Evolutionary conservation across 1,140 invertebrate species (phyloP), one percentile per base, ranked within the genome.

Genomic region (Ceratina calcarata): DNA sequence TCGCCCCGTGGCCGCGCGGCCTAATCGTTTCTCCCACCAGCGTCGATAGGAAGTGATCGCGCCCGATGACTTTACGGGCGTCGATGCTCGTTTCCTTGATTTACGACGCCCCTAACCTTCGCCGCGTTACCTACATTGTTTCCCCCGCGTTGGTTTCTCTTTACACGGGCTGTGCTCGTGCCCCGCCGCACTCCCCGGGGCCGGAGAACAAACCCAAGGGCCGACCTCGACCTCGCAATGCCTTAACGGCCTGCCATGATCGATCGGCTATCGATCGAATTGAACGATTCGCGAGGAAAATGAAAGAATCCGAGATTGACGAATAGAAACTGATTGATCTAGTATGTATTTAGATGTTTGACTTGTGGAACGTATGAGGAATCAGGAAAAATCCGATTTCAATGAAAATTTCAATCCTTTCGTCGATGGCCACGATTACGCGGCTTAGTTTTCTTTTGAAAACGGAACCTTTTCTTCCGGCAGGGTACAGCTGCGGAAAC

Each of bases 1-100:
- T 62, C 60, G 70, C 58, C 51, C 24, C 67, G 65, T 70, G 55
- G 32, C 82, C 67, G 55, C 78, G 45, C 70, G 72, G 72, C 82
- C 80, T 88, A 87, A 88, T 88, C 83, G 80, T 57, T 77, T 77
- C 75, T 84, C 77, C 80, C 73, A 75, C 72, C 79, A 79, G 58
- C 65, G 67, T 77, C 80, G 80, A 89, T 86, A 85, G 83, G 32
- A 82, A 87, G 85, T 83, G 86, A 90, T 89, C 86, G 85, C 80
- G 84, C 71, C 84, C 90, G 90, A 90, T 90, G 88, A 90, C 86
- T 90, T 91, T 91, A 91, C 90, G 89, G 87, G 83, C 88, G 85
- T 89, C 89, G 90, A 91, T 90, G 89, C 90, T 90, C 89, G 89
- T 91, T 90, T 84, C 79, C 83, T 85, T 91, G 90, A 91, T 91